Conservation (phyloP, 2,113 vertebrate genomes). For the Strix uralensis region DNA sequence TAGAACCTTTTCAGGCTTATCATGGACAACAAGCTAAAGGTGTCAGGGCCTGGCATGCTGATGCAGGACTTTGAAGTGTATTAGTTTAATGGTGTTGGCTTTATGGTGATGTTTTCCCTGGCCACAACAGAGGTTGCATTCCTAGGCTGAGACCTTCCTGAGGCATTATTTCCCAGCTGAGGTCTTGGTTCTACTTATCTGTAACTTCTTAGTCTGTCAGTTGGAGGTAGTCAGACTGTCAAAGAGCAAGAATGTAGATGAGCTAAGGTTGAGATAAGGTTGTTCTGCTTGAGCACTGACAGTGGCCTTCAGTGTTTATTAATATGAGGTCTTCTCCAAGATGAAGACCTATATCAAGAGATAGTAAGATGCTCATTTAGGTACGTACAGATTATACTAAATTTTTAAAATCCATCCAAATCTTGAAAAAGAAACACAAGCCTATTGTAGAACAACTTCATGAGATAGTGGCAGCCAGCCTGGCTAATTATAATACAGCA, state of each 20-base stretch:
- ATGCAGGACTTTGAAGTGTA: not conserved
- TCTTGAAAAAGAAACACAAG: not conserved
- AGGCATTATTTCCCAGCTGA: not conserved
- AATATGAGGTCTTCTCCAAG: not conserved
- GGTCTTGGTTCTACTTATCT: not conserved
- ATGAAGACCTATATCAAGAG: not conserved
- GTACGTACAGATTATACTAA: not conserved
- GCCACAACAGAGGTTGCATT: rapidly evolving
- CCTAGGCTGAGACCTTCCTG: not conserved
- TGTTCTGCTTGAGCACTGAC: not conserved
- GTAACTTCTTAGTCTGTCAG: not conserved
- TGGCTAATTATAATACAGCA: not conserved
- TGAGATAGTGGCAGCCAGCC: not conserved
- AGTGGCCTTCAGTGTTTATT: not conserved
- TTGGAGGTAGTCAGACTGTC: not conserved
- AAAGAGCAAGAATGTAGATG: not conserved
- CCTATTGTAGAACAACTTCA: not conserved
- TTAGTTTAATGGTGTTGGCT: not conserved
- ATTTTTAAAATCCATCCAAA: not conserved
- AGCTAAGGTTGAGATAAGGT: not conserved
- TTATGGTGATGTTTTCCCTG: not conserved
- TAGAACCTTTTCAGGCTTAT: not conserved
- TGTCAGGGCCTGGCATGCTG: not conserved
- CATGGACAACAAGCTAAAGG: not conserved
- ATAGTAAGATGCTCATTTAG: not conserved